A percentile compares a stretch with the other conserved stretches of the same genome.
Evolutionary conservation across 2,888 invertebrate genomes (phyloP).

Genomic region (Asteroscopus sphinx): DNA sequence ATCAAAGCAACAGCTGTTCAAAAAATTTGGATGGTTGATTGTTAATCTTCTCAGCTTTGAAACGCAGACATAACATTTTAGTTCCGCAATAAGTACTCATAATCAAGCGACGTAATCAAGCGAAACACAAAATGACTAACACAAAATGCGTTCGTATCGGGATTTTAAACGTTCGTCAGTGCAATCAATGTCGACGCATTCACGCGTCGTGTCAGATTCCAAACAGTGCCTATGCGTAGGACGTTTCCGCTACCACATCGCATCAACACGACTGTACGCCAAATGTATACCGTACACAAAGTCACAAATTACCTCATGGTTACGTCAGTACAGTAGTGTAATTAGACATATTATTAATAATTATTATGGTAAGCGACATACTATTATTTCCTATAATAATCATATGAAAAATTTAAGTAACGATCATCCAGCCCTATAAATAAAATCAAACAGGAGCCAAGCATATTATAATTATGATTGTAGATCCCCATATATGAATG

Average conservation of each 20-base stretch:
- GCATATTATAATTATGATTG: slow-evolving; percentile 28
- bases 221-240: slow-evolving; percentile 69
- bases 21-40: slow-evolving; percentile 33
- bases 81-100: slow-evolving; percentile 49
- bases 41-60: slow-evolving; percentile 32
- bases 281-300: slow-evolving; percentile 62
- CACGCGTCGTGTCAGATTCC: slow-evolving; percentile 66
- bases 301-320: slow-evolving; percentile 43
- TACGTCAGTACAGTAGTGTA: slow-evolving; percentile 45
- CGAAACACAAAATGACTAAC: slow-evolving; percentile 51
- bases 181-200: slow-evolving; percentile 58
- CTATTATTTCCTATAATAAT: slow-evolving; percentile 32
- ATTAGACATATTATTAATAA: slow-evolving; percentile 51
- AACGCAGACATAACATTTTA: slow-evolving; percentile 46
- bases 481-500: slow-evolving; percentile 13
- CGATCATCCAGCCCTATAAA: slow-evolving; percentile 7
- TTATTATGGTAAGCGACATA: slow-evolving; percentile 40
- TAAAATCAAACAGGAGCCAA: slow-evolving; percentile 12
- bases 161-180: slow-evolving; percentile 53
- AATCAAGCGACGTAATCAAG: slow-evolving; percentile 46
- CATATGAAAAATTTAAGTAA: slow-evolving; percentile 24
- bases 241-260: slow-evolving; percentile 67
- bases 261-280: slow-evolving; percentile 61
- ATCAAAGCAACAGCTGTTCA: slow-evolving; percentile 55
- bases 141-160: slow-evolving; percentile 42